Base-by-base conservation (phyloP, 1,140 invertebrate species). In the Platyscapa corneri region DNA sequence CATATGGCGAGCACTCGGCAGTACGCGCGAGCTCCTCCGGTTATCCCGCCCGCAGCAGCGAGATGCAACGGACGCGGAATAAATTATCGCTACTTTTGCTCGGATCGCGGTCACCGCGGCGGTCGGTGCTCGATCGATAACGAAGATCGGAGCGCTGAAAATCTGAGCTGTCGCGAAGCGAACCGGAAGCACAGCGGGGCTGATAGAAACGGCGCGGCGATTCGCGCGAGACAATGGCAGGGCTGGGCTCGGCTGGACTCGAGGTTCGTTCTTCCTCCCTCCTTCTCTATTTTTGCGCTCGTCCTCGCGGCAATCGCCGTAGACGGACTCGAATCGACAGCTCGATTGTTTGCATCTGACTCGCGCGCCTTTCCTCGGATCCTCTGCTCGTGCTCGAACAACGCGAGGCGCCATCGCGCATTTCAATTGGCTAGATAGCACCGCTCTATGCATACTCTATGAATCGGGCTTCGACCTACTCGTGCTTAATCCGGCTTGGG, bases 311-410 rank as follows among this genome's bases (percentile, higher is more conserved):
- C 84, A 60, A 56, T 56, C 80, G 84, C 81, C 65, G 60, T 64
- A 77, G 64, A 83, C 74, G 81, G 84, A 88, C 87, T 87, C 77
- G 84, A 88, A 89, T 89, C 88, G 88, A 89, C 89, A 90, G 89
- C 76, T 88, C 87, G 89, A 90, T 89, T 89, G 88, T 91, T 90
- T 88, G 88, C 87, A 87, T 88, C 86, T 88, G 88, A 89, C 88
- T 87, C 83, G 79, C 83, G 79, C 80, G 53, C 67, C 77, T 85
- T 85, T 81, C 83, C 83, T 75, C 77, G 76, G 77, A 80, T 87
- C 86, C 87, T 67, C 46, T 85, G 87, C 82, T 46, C 42, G 42
- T 7, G 42, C 42, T 7, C 84, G 88, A 90, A 87, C 86, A 88
- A 86, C 84, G 77, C 86, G 77, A 87, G 84, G 78, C 72, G 81